Base-by-base conservation (phyloP, 2,797 vertebrate genomes). In the Coregonus sp. region DNA sequence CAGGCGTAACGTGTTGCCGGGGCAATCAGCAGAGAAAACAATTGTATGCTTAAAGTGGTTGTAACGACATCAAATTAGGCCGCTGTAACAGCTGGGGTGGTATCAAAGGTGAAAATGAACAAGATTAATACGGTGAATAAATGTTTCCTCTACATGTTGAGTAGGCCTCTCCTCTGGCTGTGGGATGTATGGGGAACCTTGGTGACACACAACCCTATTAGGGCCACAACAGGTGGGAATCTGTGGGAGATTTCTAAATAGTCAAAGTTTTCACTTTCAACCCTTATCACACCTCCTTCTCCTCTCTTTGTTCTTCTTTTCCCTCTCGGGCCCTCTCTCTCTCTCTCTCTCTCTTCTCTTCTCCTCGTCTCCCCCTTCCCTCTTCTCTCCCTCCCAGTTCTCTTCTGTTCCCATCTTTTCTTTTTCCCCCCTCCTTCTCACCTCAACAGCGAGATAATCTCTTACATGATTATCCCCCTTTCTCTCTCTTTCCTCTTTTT, bases 21-120 rank as follows among this genome's bases (percentile, higher is more conserved):
- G 47, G 75, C 86, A 89, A 87, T 90, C 86, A 85, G 80, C 72
- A 5, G 66, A 63, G 73, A 85, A 92, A 89, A 90, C 85, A 89
- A 89, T 83, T 75, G 80, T 70, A 73, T 65, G 70, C 81, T 84
- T 83, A 78, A 91, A 89, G 82, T 81, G 70, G 79, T 85, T 89
- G 83, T 85, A 87, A 85, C 70, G 73, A 78, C 84, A 78, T 84
- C 77, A 75, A 85, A 75, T 86, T 80, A 78, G 78, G 75, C 85
- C 59, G 74, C 25, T 18, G 68, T 76, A 82, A 81, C 67, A 79
- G 76, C 73, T 25, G 73, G 67, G 15, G n/a, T 15, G 77, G 69
- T 52, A 75, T 81, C 67, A 75, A 70, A 5, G 15, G 66, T 80
- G 79, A 81, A 73, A 90, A 88, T 86, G 40, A 90, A 78, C 20